Evolutionary conservation across 2,888 invertebrate genomes (phyloP).

Genomic region (Deilephila porcellus): DNA sequence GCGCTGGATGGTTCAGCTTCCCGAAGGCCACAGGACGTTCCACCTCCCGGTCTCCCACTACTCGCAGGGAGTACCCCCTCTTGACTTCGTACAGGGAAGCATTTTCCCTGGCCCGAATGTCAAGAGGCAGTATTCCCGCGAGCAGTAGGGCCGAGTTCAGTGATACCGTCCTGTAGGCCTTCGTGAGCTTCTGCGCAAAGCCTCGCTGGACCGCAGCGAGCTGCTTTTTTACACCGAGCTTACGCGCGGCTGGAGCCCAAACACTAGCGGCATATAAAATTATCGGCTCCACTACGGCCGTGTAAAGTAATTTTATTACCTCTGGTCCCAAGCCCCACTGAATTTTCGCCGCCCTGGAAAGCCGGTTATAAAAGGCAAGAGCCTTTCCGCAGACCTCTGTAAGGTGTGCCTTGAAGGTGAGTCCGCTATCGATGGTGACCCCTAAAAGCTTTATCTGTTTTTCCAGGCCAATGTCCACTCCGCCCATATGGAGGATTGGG

Average conservation of each 20-base stretch:
- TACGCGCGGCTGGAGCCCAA: constrained; percentile 22
- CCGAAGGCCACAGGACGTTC: constrained; percentile 27
- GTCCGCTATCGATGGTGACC: not conserved
- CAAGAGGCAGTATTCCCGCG: constrained; percentile 39
- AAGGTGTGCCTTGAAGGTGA: no score
- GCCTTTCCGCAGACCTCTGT: no score
- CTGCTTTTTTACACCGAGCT: not conserved
- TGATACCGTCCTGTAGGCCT: constrained; percentile 16
- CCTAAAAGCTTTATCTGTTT: not conserved
- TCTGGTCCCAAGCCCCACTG: no score
- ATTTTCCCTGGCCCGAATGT: constrained; percentile 37
- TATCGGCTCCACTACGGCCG: not conserved
- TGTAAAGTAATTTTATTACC: no score
- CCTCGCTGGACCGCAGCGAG: constrained; percentile 14
- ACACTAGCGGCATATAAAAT: not conserved
- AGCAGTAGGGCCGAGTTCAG: constrained; percentile 34
- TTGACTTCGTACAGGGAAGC: constrained; percentile 20
- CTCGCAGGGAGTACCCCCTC: constrained; percentile 31
- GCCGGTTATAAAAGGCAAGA: no score
- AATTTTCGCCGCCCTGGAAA: no score
- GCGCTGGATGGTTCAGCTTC: no score
- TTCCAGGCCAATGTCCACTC: no score
- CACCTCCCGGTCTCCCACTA: constrained; percentile 35
- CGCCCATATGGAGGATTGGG: no score
- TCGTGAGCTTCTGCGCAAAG: constrained; percentile 23